These are phyloP conservation scores for Mythimna impura DNA, from an alignment of 2,888 invertebrate species.

Conservation along the genomic window DNA sequence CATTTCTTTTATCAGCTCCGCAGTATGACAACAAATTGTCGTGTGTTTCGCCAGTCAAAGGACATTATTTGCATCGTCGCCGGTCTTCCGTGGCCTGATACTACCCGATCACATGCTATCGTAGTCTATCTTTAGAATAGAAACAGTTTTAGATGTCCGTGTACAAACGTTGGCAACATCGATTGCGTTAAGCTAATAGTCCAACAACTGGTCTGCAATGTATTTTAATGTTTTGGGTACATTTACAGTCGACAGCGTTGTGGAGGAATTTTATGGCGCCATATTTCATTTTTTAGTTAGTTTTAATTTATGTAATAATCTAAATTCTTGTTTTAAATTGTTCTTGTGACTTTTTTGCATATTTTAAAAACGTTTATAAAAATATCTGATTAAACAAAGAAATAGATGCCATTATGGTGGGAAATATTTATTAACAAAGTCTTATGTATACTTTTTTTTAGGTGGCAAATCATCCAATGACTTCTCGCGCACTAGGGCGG, in stretches of 20 bases:
- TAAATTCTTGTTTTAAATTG: background rate
- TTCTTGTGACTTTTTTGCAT: background rate
- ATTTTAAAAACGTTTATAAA: background rate
- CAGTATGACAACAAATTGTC: slow-evolving; percentile 28
- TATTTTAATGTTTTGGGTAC: background rate
- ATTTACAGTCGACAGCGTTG: no score
- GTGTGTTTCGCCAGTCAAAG: slow-evolving; percentile 55
- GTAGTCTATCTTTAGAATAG: slow-evolving; percentile 24
- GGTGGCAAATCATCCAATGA: no score
- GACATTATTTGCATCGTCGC: slow-evolving; percentile 57
- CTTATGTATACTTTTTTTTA: no score
- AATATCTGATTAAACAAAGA: background rate
- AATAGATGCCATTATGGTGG: background rate
- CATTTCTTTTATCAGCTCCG: slow-evolving; percentile 44
- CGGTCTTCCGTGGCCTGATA: slow-evolving; percentile 42
- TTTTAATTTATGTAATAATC: no score
- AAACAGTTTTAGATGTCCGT: background rate
- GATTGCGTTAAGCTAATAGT: background rate
- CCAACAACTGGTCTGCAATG: background rate
- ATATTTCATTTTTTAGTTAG: no score
- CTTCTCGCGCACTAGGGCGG: no score
- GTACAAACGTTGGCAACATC: background rate
- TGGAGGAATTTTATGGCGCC: no score
- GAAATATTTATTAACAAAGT: background rate
- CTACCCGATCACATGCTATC: slow-evolving; percentile 40